phyloP scores from a whole-genome alignment of 2,888 invertebrate species.

The Protodeltote pygarga region DNA sequence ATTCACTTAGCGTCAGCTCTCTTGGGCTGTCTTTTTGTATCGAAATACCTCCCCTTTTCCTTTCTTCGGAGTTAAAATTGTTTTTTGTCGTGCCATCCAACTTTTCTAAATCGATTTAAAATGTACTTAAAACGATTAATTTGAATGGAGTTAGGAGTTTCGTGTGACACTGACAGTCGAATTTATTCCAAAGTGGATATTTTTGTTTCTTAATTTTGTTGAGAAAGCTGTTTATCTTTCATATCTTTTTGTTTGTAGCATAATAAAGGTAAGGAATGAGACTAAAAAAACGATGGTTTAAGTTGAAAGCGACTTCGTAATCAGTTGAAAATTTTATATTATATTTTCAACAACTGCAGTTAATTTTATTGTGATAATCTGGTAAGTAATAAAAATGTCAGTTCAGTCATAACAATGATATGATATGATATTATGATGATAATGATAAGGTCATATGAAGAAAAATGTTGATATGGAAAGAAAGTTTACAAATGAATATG shows the following conservation, averaged over 20 bases:
- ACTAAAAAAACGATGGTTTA: conserved; percentile 32
- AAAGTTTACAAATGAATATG: too few species aligned
- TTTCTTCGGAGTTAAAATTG: conserved; percentile 60
- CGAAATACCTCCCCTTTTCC: conserved; percentile 64
- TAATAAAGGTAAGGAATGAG: conserved; percentile 43
- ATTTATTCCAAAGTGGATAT: conserved; percentile 51
- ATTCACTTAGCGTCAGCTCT: conserved; percentile 82
- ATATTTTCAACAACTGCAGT: conserved; percentile 12
- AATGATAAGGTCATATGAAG: too few species aligned
- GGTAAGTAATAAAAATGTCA: conserved; percentile 11
- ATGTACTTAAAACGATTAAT: conserved; percentile 70
- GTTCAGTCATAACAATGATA: neutral
- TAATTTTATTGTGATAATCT: conserved; percentile 7
- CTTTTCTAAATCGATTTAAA: conserved; percentile 70
- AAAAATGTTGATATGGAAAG: neutral
- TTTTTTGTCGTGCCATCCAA: conserved; percentile 63
- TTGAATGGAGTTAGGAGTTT: conserved; percentile 62
- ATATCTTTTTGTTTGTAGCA: conserved; percentile 45
- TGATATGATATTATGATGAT: too few species aligned
- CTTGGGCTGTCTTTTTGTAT: conserved; percentile 77
- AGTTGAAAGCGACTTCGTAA: conserved; percentile 41
- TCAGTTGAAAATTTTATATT: conserved; percentile 38
- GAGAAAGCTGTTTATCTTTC: conserved; percentile 41
- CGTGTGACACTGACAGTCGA: conserved; percentile 61
- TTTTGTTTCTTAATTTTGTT: conserved; percentile 56